Conservation (phyloP, 2,888 invertebrate genomes). For the Azorinus chamasolen region DNA sequence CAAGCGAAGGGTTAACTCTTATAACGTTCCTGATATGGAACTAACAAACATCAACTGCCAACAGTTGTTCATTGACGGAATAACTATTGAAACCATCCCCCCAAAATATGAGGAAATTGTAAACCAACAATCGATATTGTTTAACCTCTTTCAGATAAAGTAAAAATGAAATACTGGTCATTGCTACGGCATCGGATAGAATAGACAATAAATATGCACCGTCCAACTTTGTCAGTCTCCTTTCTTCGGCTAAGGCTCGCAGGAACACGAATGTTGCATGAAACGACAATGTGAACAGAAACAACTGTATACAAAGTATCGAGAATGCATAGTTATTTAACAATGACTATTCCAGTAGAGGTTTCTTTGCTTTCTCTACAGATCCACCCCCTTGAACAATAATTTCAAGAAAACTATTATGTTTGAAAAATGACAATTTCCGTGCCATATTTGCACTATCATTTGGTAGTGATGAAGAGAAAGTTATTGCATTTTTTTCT, state of each 20-base stretch:
- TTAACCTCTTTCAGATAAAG: slow-evolving; percentile 70
- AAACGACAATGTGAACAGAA: slow-evolving; percentile 68
- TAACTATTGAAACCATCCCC: slow-evolving; percentile 65
- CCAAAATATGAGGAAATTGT: slow-evolving; percentile 72
- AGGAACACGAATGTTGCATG: slow-evolving; percentile 76
- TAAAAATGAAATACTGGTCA: slow-evolving; percentile 69
- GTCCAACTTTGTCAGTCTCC: slow-evolving; percentile 63
- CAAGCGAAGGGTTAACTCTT: too few species aligned
- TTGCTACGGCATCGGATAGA: slow-evolving; percentile 69
- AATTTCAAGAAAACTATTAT: too few species aligned
- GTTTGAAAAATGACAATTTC: too few species aligned
- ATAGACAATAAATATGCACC: slow-evolving; percentile 75
- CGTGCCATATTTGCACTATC: too few species aligned
- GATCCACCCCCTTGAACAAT: too few species aligned
- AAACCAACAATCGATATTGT: slow-evolving; percentile 69
- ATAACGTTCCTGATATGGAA: slow-evolving; percentile 72
- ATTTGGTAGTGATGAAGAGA: too few species aligned
- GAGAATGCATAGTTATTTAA: too few species aligned
- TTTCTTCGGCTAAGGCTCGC: slow-evolving; percentile 73
- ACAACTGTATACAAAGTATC: slow-evolving; percentile 65
- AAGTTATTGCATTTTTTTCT: too few species aligned
- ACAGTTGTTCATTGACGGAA: slow-evolving; percentile 67
- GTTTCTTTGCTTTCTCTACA: too few species aligned
- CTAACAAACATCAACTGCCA: slow-evolving; percentile 59
- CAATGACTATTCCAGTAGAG: too few species aligned